Evolutionary conservation across 2,888 invertebrate species (phyloP).

Genomic region (Apeira syringaria): DNA sequence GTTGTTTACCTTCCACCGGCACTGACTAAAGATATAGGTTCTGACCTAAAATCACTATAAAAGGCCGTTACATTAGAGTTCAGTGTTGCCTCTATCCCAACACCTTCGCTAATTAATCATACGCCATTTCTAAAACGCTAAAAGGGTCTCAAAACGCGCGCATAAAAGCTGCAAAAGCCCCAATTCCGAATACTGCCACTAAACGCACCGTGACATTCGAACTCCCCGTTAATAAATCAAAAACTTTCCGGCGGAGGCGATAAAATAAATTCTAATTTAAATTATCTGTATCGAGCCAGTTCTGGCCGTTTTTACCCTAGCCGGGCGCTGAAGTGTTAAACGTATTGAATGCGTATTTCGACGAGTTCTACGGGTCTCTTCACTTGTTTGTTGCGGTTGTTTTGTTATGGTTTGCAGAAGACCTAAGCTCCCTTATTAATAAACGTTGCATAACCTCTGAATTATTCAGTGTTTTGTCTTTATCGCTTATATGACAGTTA

Average conservation of each 20-base stretch:
- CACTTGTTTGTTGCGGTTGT: constrained; percentile 5
- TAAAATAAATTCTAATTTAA: constrained; percentile 43
- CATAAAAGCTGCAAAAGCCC: constrained; percentile 9
- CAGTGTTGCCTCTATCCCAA: neutral
- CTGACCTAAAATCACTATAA: too few species aligned
- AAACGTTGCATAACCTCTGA: too few species aligned
- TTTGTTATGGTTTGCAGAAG: too few species aligned
- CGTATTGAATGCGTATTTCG: constrained; percentile 15
- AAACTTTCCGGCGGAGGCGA: constrained; percentile 36
- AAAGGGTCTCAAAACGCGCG: constrained; percentile 1
- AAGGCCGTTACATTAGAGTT: too few species aligned
- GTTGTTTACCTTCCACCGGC: too few species aligned
- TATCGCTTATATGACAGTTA: too few species aligned
- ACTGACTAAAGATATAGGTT: too few species aligned
- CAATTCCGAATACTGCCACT: constrained; percentile 12
- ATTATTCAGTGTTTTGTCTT: too few species aligned
- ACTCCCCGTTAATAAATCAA: constrained; percentile 43
- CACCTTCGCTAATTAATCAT: constrained; percentile 1
- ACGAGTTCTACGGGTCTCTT: constrained; percentile 1
- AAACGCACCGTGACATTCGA: constrained; percentile 35
- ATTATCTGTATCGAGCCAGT: constrained; percentile 31
- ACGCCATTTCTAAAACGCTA: constrained; percentile 3
- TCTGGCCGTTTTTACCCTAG: constrained; percentile 26
- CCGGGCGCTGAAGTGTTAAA: constrained; percentile 25
- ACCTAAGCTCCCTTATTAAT: too few species aligned